A percentile compares a stretch with the other conserved stretches of the same genome.
Evolutionary conservation across 2,888 invertebrate species (phyloP).

Genomic region (Palloptera scutellata): DNA sequence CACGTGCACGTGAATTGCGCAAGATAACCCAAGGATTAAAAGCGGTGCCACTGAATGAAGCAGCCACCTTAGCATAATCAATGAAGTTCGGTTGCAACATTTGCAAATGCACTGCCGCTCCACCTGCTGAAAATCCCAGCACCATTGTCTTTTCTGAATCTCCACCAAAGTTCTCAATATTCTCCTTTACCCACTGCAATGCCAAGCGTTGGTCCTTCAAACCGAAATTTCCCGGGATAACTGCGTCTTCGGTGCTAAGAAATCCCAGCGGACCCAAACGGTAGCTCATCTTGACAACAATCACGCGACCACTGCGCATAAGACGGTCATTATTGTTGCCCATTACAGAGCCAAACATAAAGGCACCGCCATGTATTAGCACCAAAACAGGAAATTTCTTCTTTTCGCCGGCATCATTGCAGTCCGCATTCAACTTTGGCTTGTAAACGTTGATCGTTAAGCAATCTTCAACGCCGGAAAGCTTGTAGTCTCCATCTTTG

Average conservation of each 20-base stretch:
- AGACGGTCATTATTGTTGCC: constrained; percentile 68
- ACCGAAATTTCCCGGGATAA: constrained; percentile 76
- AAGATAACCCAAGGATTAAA: constrained; percentile 71
- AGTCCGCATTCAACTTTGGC: constrained; percentile 62
- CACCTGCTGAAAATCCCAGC: constrained; percentile 77
- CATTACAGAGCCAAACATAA: constrained; percentile 70
- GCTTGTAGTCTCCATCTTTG: constrained; percentile 42
- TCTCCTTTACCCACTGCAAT: constrained; percentile 73
- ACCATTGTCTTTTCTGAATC: constrained; percentile 75
- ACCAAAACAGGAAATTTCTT: constrained; percentile 69
- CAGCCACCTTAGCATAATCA: constrained; percentile 39
- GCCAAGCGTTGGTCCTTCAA: constrained; percentile 78
- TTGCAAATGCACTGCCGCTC: constrained; percentile 78
- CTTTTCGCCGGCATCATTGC: constrained; percentile 34
- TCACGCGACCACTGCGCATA: constrained; percentile 70
- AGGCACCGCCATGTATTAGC: constrained; percentile 75
- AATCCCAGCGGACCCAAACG: constrained; percentile 79
- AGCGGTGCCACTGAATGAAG: constrained; percentile 75
- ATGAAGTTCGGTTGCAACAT: constrained; percentile 68
- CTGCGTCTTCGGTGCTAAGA: constrained; percentile 75
- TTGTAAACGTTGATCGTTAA: constrained; percentile 72
- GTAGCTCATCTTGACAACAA: constrained; percentile 76
- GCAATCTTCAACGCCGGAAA: constrained; percentile 73
- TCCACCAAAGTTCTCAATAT: constrained; percentile 76
- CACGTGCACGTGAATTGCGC: constrained; percentile 67